Conservation (phyloP, 92 coral and sea anemone genomes). For the Metridium senile region DNA sequence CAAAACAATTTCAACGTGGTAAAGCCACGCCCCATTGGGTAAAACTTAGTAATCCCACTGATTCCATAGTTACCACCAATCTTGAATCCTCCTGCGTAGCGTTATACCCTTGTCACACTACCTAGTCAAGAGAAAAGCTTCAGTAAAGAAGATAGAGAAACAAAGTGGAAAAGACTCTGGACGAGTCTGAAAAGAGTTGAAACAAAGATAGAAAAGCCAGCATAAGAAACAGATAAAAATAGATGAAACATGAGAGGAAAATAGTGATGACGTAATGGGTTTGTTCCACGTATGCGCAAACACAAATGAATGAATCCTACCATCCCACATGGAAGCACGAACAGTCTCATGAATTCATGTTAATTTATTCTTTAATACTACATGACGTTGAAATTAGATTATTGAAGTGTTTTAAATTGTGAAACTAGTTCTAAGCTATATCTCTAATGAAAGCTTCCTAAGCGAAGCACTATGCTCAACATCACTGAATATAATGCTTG, state of each 20-base stretch:
- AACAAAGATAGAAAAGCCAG: not conserved
- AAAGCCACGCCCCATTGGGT: not conserved
- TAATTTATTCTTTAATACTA: conserved; percentile 9
- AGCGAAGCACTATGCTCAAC: conserved; percentile 2
- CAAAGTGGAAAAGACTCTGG: not conserved
- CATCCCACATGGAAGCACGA: not conserved
- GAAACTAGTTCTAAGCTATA: not conserved
- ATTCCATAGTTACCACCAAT: conserved; percentile 13
- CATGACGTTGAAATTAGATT: not conserved
- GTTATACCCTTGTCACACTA: conserved; percentile 43
- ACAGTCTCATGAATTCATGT: not conserved
- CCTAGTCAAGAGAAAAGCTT: conserved; percentile 49
- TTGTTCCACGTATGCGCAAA: conserved; percentile 3
- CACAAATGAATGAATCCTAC: not conserved
- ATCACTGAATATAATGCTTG: not conserved
- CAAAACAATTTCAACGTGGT: not conserved
- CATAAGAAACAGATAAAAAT: conserved; percentile 6
- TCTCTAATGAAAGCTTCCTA: not conserved
- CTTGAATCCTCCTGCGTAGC: conserved; percentile 18
- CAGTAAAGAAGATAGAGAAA: conserved; percentile 14
- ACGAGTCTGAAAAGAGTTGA: not conserved
- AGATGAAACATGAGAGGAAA: not conserved
- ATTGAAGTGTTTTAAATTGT: not conserved
- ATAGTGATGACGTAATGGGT: conserved; percentile 14
- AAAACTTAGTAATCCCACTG: conserved; percentile 4